Base-by-base conservation (phyloP, 2,797 vertebrate species). In the Enteromius viviparus region DNA sequence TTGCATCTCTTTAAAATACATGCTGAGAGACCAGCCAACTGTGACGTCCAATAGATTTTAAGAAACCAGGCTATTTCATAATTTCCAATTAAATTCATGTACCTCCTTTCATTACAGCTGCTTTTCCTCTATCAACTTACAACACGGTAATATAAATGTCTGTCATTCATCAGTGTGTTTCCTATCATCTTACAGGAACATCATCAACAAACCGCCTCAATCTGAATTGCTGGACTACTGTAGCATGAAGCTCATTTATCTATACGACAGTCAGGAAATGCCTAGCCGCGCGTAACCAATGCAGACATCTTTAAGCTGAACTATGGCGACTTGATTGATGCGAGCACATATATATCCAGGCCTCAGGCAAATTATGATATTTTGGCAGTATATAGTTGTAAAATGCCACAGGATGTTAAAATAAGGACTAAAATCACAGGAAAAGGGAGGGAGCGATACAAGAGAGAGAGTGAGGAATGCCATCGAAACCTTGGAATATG, bases 181-280 rank as follows among this genome's bases (percentile, higher is more conserved):
- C 88, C 89, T 86, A 66, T 91, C 88, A 91, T 92, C 85, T 90
- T 84, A 86, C 55, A 81, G 84, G 88, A 88, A 77, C 42, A 81
- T 89, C 84, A 89, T 83, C 49, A 90, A 80, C 85, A 85, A 70
- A 45, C 65, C 51, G 87, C 69, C 82, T 85, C 85, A 88, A 91
- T 89, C 88, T 78, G 87, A 91, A 91, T 88, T 86, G 87, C 90
- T 87, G 87, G 90, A 89, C 91, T 89, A 89, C 76, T 89, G 87
- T 86, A 81, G 84, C 89, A 81, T 88, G 80, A 92, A 91, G 82
- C 77, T 88, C 87, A 91, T 92, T 91, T 88, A 84, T 78, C 78
- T 84, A 37, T 21, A 32, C 19, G 34, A 32, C 74, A 47, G 51
- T 80, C 74, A 85, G 65, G 80, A 85, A 66, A 45, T 72, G 68